Evolutionary conservation across 2,888 invertebrate genomes (phyloP).

Genomic region (Falcaria lacertinaria): DNA sequence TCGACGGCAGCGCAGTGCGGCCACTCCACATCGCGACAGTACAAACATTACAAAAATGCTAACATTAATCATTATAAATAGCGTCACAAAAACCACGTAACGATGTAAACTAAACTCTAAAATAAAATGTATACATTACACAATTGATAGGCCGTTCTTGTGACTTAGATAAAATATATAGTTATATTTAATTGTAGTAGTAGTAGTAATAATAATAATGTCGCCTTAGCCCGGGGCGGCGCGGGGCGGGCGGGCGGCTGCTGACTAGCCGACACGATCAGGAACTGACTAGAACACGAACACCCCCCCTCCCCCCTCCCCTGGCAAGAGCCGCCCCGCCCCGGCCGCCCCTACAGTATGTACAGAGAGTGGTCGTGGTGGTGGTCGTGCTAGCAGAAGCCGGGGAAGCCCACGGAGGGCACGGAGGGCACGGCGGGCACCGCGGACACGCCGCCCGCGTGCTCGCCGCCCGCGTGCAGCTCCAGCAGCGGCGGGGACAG

Average conservation of each 20-base stretch:
- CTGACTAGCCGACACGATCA: constrained; percentile 75
- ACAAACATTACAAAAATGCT: constrained; percentile 52
- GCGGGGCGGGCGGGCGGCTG: not conserved
- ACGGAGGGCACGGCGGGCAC: constrained; percentile 65
- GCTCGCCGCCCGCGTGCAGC: constrained; percentile 66
- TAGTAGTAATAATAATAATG: constrained; percentile 1
- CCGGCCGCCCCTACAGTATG: constrained; percentile 12
- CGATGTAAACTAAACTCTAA: constrained; percentile 49
- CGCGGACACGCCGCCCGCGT: constrained; percentile 39
- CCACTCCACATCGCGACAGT: constrained; percentile 30
- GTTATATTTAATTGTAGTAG: constrained; percentile 5
- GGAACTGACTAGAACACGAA: constrained; percentile 75
- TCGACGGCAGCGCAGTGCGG: constrained; percentile 43
- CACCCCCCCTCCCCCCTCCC: constrained; percentile 64
- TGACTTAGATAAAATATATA: constrained; percentile 56
- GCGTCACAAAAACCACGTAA: constrained; percentile 38
- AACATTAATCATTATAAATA: constrained; percentile 59
- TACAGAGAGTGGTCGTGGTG: too few species aligned
- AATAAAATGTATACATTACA: constrained; percentile 53
- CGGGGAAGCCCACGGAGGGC: constrained; percentile 73
- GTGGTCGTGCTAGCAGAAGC: constrained; percentile 74
- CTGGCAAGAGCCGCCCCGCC: constrained; percentile 56
- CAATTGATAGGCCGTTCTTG: constrained; percentile 64
- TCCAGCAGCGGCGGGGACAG: constrained; percentile 64
- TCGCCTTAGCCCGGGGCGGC: not conserved